phyloP scores from a whole-genome alignment of 2,113 vertebrate species.

The Chiloscyllium plagiosum region DNA sequence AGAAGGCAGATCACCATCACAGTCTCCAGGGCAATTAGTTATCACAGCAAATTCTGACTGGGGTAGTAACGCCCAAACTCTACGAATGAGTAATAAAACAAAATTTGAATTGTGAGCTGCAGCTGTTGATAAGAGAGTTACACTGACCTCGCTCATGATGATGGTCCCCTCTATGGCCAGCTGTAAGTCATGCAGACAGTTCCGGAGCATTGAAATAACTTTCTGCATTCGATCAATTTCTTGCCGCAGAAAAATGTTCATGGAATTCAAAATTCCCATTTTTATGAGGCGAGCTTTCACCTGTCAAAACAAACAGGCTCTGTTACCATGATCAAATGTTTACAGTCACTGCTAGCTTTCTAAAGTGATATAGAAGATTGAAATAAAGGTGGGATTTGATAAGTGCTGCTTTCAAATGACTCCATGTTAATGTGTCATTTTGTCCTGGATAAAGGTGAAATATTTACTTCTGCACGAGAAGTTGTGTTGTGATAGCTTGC shows the following conservation, averaged over 20 bases:
- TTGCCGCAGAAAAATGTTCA: conserved; percentile 70
- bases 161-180: conserved; percentile 67
- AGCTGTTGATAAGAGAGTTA: not conserved
- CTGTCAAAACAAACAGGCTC: conserved; percentile 46
- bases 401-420: not conserved
- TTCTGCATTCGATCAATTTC: conserved; percentile 69
- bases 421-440: not conserved
- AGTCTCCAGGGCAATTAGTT: not conserved
- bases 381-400: not conserved
- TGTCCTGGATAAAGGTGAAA: not conserved
- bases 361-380: not conserved
- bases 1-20: not conserved
- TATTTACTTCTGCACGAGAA: no score
- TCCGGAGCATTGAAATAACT: conserved; percentile 56
- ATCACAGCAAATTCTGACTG: no score
- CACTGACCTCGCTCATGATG: conserved; percentile 67
- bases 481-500: no score
- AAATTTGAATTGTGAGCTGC: not conserved
- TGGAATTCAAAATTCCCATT: conserved; percentile 66
- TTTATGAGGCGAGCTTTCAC: conserved; percentile 59
- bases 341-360: not conserved
- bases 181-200: conserved; percentile 56
- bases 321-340: not conserved
- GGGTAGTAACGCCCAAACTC: no score
- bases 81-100: no score